Conservation (phyloP, 53 echinoderm and acorn worm species). For the Astropecten irregularis region DNA sequence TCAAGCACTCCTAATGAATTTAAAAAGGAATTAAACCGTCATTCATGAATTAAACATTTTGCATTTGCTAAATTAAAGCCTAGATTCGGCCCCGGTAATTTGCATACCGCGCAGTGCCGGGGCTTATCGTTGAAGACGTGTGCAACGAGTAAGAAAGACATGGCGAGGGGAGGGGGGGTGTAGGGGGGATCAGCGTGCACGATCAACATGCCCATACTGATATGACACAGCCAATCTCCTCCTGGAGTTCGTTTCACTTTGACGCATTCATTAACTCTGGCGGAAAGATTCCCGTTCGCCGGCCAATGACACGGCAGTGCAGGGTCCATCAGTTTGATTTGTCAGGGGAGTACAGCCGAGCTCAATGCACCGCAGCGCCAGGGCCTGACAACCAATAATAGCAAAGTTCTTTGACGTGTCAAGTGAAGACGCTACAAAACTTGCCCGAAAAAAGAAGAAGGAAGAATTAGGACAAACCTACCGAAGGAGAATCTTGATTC, state of each 20-base stretch:
- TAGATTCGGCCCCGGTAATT: slow-evolving; percentile 34
- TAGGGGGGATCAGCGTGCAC: slow-evolving; percentile 24
- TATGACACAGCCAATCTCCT: slow-evolving; percentile 56
- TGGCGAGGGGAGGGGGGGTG: not conserved
- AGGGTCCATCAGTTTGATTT: slow-evolving; percentile 64
- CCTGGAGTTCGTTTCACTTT: slow-evolving; percentile 50
- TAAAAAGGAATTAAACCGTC: slow-evolving; percentile 42
- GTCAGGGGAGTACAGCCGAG: slow-evolving; percentile 57
- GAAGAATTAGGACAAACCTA: slow-evolving; percentile 36
- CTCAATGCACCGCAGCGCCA: slow-evolving; percentile 43
- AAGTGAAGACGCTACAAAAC: slow-evolving; percentile 55
- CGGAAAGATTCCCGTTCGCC: slow-evolving; percentile 46
- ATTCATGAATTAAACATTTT: slow-evolving; percentile 57
- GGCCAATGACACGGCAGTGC: slow-evolving; percentile 48
- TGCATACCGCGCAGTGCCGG: slow-evolving; percentile 15
- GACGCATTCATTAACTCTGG: slow-evolving; percentile 57
- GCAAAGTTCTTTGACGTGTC: slow-evolving; percentile 60
- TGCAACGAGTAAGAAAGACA: not conserved
- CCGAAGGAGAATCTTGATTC: not conserved
- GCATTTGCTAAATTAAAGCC: slow-evolving; percentile 57
- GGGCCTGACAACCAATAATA: slow-evolving; percentile 43
- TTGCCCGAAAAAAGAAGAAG: slow-evolving; percentile 27
- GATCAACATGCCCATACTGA: slow-evolving; percentile 58
- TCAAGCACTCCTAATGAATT: slow-evolving; percentile 57
- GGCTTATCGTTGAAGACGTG: slow-evolving; percentile 11